Base-by-base conservation (phyloP, 2,797 vertebrate species). In the Mus caroli region DNA sequence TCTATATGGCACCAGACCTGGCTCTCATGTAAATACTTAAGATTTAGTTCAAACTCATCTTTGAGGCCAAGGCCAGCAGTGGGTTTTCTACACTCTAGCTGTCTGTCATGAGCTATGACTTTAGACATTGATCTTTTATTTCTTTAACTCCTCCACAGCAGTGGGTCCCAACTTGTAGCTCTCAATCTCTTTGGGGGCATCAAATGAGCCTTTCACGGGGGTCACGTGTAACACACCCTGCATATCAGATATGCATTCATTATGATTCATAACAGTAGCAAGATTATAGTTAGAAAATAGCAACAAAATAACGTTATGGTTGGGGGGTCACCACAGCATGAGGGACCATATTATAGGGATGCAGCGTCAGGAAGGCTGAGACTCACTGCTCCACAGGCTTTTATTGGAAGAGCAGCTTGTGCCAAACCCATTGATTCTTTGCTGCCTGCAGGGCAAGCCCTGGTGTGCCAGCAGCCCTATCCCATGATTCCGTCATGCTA, bases 401-500 rank as follows among this genome's bases (percentile, higher is more conserved):
- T 2, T 17, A 0, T 26, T 88, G 28, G 54, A 56, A 78, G 11
- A 17, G 37, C 5, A 43, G 40, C 75, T 76, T 3, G 20, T 34
- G 37, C 12, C 17, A 5, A 3, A 43, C 43, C 22, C 19, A 6
- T 58, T 26, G 92, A 50, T 69, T 76, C 62, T 88, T 79, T 75
- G 17, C 31, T 19, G 20, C 17, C n/a, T 11, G 1, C 7, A 37
- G 31, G 34, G 58, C 60, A 50, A 90, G 58, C 75, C 22, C 50
- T 43, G 24, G 13, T 28, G 60, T 56, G 34, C 4, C 78, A 43
- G n/a, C 28, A 31, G 75, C 28, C 26, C 17, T 56, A 10, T 31
- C 19, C 19, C 0, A 5, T 0, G 4, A 26, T 14, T 6, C 60
- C 50, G 37, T 11, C n/a, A 24, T 54, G 17, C 56, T 43, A 31